phyloP scores from a whole-genome alignment of 2,113 vertebrate genomes.

The Hydropotes inermis region DNA sequence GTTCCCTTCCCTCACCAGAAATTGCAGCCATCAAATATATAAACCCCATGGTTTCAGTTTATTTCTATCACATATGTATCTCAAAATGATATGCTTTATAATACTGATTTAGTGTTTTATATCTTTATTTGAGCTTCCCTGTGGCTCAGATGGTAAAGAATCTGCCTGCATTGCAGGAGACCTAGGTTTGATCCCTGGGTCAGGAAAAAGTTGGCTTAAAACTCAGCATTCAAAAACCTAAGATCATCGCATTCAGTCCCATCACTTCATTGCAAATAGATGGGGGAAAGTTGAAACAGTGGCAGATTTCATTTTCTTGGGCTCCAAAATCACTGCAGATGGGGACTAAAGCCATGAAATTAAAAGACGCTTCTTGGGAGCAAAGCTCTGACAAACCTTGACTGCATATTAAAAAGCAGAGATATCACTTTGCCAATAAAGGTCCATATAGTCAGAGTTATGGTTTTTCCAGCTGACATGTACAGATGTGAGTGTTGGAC shows the following conservation, averaged over 20 bases:
- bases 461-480: not conserved
- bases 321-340: not conserved
- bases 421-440: not conserved
- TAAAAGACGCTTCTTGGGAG: not conserved
- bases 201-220: not conserved
- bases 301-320: not conserved
- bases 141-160: not conserved
- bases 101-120: not conserved
- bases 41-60: not conserved
- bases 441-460: not conserved
- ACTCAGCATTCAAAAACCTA: not conserved
- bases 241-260: not conserved
- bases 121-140: not conserved
- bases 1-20: not conserved
- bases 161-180: not conserved
- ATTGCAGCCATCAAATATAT: not conserved
- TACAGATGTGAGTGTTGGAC: not conserved
- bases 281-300: not conserved
- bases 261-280: not conserved
- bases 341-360: not conserved
- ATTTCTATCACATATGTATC: not conserved
- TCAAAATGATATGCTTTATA: not conserved
- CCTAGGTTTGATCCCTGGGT: not conserved
- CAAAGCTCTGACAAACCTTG: not conserved
- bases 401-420: not conserved